Conservation (phyloP, 2,797 vertebrate genomes). For the Chaetophractus vellerosus region DNA sequence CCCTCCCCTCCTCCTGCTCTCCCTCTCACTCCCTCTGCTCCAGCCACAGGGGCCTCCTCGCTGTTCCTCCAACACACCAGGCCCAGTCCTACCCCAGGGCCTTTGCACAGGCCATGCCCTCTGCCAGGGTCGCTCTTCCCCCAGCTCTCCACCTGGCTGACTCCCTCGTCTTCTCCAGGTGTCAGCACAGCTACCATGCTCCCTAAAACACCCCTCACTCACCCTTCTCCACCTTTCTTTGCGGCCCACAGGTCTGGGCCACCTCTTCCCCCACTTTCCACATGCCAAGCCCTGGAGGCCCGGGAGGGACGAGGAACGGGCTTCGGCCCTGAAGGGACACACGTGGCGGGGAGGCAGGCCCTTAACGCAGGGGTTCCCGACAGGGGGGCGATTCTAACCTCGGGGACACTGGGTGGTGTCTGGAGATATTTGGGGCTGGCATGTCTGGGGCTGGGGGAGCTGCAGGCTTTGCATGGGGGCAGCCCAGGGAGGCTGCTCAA, state of each 20-base stretch:
- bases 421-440: neutral
- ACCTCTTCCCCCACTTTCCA: too few species aligned
- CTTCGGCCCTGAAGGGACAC: too few species aligned
- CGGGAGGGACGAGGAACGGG: neutral
- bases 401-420: neutral
- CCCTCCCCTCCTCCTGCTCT: too few species aligned
- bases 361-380: neutral
- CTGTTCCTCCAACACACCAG: neutral
- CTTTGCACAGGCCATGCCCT: neutral
- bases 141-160: too few species aligned
- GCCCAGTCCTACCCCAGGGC: neutral
- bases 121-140: neutral
- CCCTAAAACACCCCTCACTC: neutral
- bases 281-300: neutral
- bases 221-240: neutral
- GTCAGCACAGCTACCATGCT: neutral
- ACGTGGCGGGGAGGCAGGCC: neutral
- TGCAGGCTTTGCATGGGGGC: too few species aligned
- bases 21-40: neutral
- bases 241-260: neutral
- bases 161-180: neutral
- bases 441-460: too few species aligned
- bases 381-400: neutral
- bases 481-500: neutral
- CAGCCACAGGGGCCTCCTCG: neutral